phyloP scores from a whole-genome alignment of 2,113 vertebrate genomes.

The Lepus europaeus region DNA sequence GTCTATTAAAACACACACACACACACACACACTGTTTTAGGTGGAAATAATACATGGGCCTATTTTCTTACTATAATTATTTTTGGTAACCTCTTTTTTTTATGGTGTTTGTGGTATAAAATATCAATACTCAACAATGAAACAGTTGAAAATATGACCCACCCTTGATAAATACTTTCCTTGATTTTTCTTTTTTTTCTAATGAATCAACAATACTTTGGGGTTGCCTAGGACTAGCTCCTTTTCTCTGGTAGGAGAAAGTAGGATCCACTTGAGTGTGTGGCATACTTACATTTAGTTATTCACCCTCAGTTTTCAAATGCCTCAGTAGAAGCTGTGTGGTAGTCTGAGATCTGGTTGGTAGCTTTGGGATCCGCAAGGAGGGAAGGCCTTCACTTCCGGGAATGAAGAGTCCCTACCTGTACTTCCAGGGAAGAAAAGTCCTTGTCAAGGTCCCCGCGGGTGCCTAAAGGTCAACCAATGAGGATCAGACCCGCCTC shows the following conservation, averaged over 20 bases:
- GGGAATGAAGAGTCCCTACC: too few species aligned
- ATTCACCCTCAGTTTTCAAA: neutral
- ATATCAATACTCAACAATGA: neutral
- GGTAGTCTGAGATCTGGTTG: neutral
- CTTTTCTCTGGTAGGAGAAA: neutral
- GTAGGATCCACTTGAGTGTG: neutral
- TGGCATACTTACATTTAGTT: neutral
- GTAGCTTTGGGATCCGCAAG: too few species aligned
- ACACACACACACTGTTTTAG: neutral
- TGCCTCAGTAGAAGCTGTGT: neutral
- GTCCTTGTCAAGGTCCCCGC: too few species aligned
- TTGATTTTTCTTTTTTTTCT: neutral
- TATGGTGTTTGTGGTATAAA: neutral
- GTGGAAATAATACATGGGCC: neutral
- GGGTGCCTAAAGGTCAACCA: too few species aligned
- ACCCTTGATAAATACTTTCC: neutral
- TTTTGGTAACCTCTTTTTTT: neutral
- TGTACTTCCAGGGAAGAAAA: too few species aligned
- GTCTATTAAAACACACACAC: too few species aligned
- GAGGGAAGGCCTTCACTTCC: too few species aligned
- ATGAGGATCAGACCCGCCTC: too few species aligned
- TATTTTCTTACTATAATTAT: neutral
- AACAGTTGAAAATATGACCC: neutral
- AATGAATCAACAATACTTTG: slow-evolving; percentile 41
- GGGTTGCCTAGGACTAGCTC: neutral